Percentiles rank a stretch among this genome's conserved stretches.
Conservation (phyloP, 2,113 vertebrate genomes). For the Taxidea taxus region DNA sequence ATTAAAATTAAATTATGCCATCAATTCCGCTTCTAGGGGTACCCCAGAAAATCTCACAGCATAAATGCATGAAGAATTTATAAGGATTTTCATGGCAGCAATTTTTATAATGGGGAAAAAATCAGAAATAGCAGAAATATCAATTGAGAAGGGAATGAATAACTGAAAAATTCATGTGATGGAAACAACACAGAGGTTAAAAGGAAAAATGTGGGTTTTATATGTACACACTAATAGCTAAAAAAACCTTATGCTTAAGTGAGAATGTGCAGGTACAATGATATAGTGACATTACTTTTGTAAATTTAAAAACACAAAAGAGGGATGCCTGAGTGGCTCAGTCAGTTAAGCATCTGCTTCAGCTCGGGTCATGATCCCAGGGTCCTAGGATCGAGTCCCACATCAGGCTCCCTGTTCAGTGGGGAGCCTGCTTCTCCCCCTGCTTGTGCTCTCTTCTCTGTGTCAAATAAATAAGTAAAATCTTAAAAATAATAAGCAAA, state of each 20-base stretch:
- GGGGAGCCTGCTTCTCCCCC: background rate
- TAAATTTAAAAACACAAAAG: slow-evolving; percentile 16
- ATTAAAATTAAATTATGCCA: background rate
- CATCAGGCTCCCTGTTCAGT: no score
- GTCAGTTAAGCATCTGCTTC: background rate
- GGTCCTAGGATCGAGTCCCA: no score
- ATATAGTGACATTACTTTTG: background rate
- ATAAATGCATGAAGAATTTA: background rate
- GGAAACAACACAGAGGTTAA: background rate
- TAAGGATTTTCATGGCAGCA: background rate
- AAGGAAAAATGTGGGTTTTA: background rate
- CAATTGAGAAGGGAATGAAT: background rate
- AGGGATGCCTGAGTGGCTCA: background rate
- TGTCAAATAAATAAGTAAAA: background rate
- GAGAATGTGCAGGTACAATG: background rate
- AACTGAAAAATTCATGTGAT: background rate
- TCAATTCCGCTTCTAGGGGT: background rate
- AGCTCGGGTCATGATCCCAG: background rate
- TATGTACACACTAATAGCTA: background rate
- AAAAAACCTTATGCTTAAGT: background rate
- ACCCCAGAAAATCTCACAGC: background rate
- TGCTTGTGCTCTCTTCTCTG: background rate
- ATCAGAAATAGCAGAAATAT: background rate
- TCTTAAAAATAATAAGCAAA: background rate
- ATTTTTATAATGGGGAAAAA: slow-evolving; percentile 1